Evolutionary conservation across 2,113 vertebrate species (phyloP).

Genomic region (Hyperopisus bebe): DNA sequence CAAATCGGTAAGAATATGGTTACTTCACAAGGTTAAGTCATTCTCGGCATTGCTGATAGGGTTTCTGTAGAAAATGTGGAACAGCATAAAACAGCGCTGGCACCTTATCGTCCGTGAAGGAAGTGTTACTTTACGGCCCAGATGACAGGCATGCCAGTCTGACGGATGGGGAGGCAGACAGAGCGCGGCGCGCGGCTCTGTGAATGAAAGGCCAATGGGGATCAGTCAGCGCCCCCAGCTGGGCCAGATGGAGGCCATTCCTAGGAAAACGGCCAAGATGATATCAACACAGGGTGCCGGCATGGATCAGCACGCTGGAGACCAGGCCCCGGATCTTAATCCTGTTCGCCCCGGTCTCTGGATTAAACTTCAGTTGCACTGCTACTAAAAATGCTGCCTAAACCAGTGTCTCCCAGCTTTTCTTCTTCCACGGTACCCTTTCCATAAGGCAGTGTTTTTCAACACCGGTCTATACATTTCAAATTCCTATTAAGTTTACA

Average conservation of each 20-base stretch:
- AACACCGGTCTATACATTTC: not conserved
- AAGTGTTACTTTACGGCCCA: not conserved
- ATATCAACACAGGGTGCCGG: not conserved
- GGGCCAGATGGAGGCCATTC: not conserved
- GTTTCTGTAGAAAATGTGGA: not conserved
- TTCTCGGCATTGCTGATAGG: not conserved
- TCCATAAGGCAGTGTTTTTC: not conserved
- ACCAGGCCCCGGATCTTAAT: not conserved
- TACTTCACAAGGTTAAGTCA: not conserved
- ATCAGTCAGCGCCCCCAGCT: not conserved
- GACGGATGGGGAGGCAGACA: not conserved
- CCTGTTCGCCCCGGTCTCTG: not conserved
- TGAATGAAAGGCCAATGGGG: not conserved
- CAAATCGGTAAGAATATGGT: not conserved
- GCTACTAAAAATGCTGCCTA: not conserved
- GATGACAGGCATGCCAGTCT: not conserved
- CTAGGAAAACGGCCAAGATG: not conserved
- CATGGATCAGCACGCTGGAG: not conserved
- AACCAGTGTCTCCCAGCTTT: not conserved
- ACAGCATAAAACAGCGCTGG: not conserved
- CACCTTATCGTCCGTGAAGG: not conserved
- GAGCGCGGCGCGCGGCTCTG: not conserved
- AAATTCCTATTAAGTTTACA: not conserved
- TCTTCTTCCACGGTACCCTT: not conserved
- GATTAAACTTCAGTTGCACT: not conserved